Base-by-base conservation (phyloP, 2,113 vertebrate species). In the Seriola quinqueradiata region DNA sequence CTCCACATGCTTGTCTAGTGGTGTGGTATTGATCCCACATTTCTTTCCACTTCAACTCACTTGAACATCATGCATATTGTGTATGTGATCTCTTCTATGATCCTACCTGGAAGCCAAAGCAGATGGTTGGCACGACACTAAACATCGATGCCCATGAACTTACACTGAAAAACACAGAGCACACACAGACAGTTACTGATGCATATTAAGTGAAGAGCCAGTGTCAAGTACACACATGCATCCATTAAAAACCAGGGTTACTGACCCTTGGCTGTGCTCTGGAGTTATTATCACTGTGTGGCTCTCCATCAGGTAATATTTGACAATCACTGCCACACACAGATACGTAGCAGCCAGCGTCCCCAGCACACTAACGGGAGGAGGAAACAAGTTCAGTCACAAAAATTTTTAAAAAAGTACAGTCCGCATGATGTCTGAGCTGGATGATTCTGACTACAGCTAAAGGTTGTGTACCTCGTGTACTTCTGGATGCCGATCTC, bases 51-150 rank as follows among this genome's bases (percentile, higher is more conserved):
- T 42, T 71, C 21, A 52, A 69, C 23, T 50, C n/a, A 21, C 23
- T 55, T 50, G 4, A 36, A 50, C 28, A 25, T 11, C 19, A 13
- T 1, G 17, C n/a, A 16, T 23, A 8, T 23, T 50, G 14, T 9
- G 7, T 5, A 23, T 23, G 2, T 14, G 23, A 59, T 28, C 5
- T 59, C 8, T 44, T 5, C 25, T 5, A n/a, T 50, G 54, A 72
- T 77, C 79, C 34, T 84, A 99, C 98, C 97, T 99, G 98, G 86
- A 99, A 99, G 28, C 98, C 98, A 1, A 99, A 99, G 92, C 98
- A 99, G 94, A 99, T 98, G 38, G 97, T 98, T 3, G 97, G 98
- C 50, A 99, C 95, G 28, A 98, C 97, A 0, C 96, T 98, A 82
- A 98, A 96, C 83, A 97, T 75, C 0, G 97, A 97, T 2, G 95